phyloP scores from a whole-genome alignment of 2,113 vertebrate species.

The Otus sunia region DNA sequence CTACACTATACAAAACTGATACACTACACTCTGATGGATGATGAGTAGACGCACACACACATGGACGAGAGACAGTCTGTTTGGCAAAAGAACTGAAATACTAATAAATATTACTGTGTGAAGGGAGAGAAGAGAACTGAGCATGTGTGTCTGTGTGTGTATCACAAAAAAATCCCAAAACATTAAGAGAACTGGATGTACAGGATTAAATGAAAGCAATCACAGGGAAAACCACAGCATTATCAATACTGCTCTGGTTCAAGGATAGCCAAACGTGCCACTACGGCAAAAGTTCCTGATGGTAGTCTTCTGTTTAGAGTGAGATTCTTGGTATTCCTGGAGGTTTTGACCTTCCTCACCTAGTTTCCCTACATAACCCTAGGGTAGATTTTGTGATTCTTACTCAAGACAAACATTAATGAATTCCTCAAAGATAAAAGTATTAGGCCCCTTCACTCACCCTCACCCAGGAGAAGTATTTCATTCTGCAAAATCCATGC shows the following conservation, averaged over 20 bases:
- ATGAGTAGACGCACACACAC: not conserved
- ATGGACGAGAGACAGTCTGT: not conserved
- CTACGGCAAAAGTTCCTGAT: not conserved
- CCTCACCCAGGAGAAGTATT: not conserved
- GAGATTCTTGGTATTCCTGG: not conserved
- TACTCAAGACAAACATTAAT: not conserved
- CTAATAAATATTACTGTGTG: not conserved
- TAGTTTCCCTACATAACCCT: not conserved
- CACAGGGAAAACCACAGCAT: not conserved
- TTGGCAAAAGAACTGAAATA: not conserved
- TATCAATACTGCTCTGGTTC: not conserved
- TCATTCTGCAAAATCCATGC: not conserved
- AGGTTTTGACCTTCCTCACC: not conserved
- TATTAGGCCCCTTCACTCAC: not conserved
- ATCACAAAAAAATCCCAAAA: no score
- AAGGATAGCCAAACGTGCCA: not conserved
- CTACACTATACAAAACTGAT: not conserved
- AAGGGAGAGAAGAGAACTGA: not conserved
- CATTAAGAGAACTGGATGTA: not conserved
- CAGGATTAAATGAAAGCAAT: not conserved
- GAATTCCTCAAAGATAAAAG: not conserved
- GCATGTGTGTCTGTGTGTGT: not conserved
- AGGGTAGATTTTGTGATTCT: not conserved
- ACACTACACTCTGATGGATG: accelerated
- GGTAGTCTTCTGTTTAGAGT: not conserved